Conservation (phyloP, 2,113 vertebrate species). For the Cynocephalus volans region DNA sequence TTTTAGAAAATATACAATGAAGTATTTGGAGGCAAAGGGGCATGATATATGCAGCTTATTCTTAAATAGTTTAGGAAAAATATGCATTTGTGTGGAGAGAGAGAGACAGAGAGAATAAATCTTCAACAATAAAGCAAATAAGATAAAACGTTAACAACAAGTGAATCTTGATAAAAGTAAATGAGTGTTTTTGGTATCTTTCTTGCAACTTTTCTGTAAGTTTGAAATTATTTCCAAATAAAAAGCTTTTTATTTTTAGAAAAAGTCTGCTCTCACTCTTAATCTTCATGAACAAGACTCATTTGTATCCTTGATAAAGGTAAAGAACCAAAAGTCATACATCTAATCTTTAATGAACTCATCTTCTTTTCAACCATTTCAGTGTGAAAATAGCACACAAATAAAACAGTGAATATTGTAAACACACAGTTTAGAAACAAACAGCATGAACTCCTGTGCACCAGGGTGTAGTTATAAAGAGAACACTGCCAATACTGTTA, state of each 20-base stretch:
- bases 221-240: conserved; percentile 60
- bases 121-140: conserved; percentile 24
- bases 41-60: background rate
- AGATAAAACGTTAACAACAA: background rate
- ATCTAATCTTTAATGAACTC: background rate
- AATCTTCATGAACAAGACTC: conserved; percentile 39
- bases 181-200: background rate
- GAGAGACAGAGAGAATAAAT: background rate
- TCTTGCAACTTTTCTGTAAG: conserved; percentile 42
- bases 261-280: background rate
- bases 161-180: background rate
- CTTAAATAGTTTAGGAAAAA: background rate
- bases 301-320: conserved; percentile 46
- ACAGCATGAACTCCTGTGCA: background rate
- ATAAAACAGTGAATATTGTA: background rate
- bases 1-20: background rate
- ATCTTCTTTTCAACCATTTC: conserved; percentile 22
- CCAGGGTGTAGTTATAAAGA: background rate
- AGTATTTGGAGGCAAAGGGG: background rate
- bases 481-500: background rate
- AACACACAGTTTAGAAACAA: background rate
- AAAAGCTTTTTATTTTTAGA: conserved; percentile 7
- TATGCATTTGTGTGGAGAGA: background rate
- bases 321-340: background rate
- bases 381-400: conserved; percentile 13